A percentile compares a stretch with the other conserved stretches of the same genome.
Evolutionary conservation across 1,140 invertebrate species (phyloP).

Genomic region (Papilio machaon): DNA sequence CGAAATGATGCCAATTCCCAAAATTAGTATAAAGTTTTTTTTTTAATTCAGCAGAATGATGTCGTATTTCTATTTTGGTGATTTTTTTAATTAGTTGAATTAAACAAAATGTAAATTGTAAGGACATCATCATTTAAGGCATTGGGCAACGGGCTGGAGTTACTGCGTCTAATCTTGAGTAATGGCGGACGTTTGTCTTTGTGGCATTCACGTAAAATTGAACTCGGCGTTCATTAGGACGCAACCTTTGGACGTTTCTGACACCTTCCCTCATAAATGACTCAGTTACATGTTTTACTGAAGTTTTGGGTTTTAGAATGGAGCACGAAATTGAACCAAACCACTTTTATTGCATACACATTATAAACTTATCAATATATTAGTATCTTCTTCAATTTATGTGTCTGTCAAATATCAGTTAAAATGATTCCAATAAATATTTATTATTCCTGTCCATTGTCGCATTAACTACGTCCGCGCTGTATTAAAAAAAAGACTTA

Average conservation of each 20-base stretch:
- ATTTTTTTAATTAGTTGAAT: conserved; percentile 39
- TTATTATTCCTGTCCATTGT: too few species aligned
- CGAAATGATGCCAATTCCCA: not conserved
- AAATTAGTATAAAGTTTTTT: not conserved
- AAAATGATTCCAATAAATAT: too few species aligned
- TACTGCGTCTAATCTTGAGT: conserved; percentile 60
- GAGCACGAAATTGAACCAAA: not conserved
- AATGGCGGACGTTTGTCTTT: conserved; percentile 64
- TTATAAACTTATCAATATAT: too few species aligned
- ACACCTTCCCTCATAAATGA: conserved; percentile 33
- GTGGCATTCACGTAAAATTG: conserved; percentile 61
- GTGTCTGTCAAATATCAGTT: too few species aligned
- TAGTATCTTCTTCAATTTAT: too few species aligned
- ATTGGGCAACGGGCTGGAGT: conserved; percentile 38
- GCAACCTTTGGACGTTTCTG: conserved; percentile 40
- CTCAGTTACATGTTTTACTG: not conserved
- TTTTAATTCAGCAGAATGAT: not conserved
- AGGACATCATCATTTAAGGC: conserved; percentile 44
- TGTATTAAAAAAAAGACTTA: too few species aligned
- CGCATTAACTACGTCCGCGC: too few species aligned
- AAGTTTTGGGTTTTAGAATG: not conserved
- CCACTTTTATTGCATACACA: too few species aligned
- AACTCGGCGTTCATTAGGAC: conserved; percentile 58
- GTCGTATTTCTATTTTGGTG: not conserved
- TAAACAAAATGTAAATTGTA: conserved; percentile 34